Conservation (phyloP, 2,888 invertebrate species). For the Ernsta delagoae region DNA sequence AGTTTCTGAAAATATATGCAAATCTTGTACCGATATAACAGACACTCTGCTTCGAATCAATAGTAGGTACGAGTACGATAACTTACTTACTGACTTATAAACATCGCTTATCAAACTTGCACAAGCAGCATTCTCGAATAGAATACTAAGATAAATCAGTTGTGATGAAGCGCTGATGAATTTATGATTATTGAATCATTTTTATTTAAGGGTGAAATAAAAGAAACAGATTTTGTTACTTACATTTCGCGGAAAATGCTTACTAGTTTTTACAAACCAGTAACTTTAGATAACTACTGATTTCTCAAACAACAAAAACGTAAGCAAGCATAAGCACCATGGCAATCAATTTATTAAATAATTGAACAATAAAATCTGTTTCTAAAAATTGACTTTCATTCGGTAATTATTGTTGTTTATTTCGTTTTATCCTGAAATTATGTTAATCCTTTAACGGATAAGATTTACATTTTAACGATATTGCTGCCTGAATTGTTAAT, state of each 20-base stretch:
- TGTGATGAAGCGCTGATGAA: not conserved
- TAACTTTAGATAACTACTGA: too few species aligned
- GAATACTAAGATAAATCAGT: not conserved
- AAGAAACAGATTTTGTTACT: too few species aligned
- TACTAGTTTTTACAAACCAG: too few species aligned
- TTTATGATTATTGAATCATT: too few species aligned
- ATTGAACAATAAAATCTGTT: too few species aligned
- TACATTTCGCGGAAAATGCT: too few species aligned
- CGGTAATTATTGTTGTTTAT: not conserved
- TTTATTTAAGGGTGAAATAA: too few species aligned
- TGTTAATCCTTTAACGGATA: constrained; percentile 13
- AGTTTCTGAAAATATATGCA: constrained; percentile 11
- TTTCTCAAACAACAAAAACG: too few species aligned
- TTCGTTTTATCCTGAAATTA: constrained; percentile 1
- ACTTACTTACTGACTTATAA: not conserved
- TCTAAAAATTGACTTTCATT: too few species aligned
- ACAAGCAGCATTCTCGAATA: not conserved
- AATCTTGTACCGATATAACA: not conserved
- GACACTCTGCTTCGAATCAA: not conserved
- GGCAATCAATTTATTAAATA: too few species aligned
- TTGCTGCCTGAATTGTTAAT: constrained; percentile 26
- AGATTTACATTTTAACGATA: constrained; percentile 22
- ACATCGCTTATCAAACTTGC: constrained; percentile 3
- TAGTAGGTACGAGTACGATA: not conserved
- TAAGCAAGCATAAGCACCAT: too few species aligned